phyloP scores from a whole-genome alignment of 2,797 vertebrate genomes.

The Chloroceryle amazona region DNA sequence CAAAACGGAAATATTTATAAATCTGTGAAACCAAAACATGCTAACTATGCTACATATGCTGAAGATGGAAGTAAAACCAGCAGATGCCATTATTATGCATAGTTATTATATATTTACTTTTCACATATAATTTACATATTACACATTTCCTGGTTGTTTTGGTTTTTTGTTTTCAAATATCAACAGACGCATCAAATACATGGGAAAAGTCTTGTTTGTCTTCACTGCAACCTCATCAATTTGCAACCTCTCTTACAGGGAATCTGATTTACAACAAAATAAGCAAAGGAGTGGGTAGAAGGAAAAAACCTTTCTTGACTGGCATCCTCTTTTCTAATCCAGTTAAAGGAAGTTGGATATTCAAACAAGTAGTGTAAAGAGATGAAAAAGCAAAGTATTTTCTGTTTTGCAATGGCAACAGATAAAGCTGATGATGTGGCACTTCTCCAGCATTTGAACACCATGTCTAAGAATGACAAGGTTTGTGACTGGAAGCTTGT shows the following conservation, averaged over 20 bases:
- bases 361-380: not conserved
- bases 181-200: not conserved
- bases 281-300: not conserved
- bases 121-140: not conserved
- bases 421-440: not conserved
- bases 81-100: not conserved
- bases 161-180: not conserved
- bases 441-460: not conserved
- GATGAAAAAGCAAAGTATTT: not conserved
- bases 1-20: constrained; percentile 1
- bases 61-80: not conserved
- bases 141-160: not conserved
- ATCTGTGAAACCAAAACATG: not conserved
- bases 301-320: not conserved
- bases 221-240: not conserved
- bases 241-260: not conserved
- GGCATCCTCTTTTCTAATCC: not conserved
- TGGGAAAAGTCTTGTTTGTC: not conserved
- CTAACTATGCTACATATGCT: not conserved
- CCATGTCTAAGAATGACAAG: not conserved
- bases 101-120: not conserved
- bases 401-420: not conserved
- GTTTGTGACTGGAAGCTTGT: not conserved
- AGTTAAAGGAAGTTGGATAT: not conserved
- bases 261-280: not conserved